phyloP scores from a whole-genome alignment of 2,113 vertebrate genomes.

The Cinclus cinclus region DNA sequence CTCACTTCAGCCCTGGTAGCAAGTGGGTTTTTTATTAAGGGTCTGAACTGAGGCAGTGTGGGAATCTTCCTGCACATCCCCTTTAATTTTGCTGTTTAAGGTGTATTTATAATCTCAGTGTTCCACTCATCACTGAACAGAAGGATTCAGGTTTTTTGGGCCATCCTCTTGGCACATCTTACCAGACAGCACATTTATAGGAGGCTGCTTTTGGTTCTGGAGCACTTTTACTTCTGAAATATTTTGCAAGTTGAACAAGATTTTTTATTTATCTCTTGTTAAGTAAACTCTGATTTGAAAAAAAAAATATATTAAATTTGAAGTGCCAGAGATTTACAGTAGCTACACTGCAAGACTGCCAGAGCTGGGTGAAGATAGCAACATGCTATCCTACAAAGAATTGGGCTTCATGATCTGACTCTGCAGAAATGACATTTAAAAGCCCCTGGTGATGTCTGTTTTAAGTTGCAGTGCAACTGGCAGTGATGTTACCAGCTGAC shows the following conservation, averaged over 20 bases:
- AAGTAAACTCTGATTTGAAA: neutral
- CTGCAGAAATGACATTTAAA: constrained; percentile 22
- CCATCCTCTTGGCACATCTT: neutral
- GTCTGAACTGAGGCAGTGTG: neutral
- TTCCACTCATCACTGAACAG: neutral
- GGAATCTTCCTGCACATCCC: neutral
- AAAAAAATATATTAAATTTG: neutral
- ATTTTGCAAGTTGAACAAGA: neutral
- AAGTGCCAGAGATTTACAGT: neutral
- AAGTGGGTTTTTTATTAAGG: neutral
- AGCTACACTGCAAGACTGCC: neutral
- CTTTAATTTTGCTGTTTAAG: neutral
- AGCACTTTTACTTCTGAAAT: neutral
- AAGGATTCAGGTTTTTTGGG: neutral
- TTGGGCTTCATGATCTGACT: neutral
- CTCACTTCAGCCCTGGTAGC: neutral
- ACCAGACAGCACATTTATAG: neutral
- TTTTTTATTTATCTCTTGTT: neutral
- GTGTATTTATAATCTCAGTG: neutral
- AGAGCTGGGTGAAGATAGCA: neutral
- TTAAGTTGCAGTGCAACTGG: neutral
- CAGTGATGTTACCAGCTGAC: neutral
- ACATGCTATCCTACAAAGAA: neutral
- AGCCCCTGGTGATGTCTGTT: constrained; percentile 1
- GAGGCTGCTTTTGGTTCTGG: neutral